phyloP scores from a whole-genome alignment of 2,797 vertebrate genomes.

The Thalassophryne amazonica region DNA sequence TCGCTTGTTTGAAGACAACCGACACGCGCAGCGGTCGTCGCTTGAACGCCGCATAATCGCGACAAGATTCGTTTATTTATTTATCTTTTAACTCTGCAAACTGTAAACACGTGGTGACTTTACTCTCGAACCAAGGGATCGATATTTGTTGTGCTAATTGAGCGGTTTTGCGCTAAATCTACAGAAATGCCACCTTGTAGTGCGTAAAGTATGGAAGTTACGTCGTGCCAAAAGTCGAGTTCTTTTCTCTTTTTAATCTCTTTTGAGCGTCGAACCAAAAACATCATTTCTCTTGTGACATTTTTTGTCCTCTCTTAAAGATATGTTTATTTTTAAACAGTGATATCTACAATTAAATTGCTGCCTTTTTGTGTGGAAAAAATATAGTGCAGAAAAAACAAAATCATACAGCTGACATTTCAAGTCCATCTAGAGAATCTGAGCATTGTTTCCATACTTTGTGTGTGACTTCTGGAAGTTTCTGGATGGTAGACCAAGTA shows the following conservation, averaged over 20 bases:
- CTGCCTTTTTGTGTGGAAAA: too few species aligned
- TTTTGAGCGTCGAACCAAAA: conserved; percentile 53
- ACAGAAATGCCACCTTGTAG: conserved; percentile 11
- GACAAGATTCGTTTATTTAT: too few species aligned
- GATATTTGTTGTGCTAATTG: background rate
- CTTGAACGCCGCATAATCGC: background rate
- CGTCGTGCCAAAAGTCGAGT: background rate
- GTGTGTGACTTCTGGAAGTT: conserved; percentile 54
- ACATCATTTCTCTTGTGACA: conserved; percentile 66
- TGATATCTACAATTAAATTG: conserved; percentile 17
- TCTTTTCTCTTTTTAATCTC: too few species aligned
- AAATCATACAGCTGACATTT: conserved; percentile 26
- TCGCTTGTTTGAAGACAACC: conserved; percentile 15
- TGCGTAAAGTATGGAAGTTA: conserved; percentile 40
- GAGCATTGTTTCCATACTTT: conserved; percentile 62
- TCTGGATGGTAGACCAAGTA: conserved; percentile 53
- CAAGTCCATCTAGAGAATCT: conserved; percentile 36
- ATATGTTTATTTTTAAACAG: conserved; percentile 33
- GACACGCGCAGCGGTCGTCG: conserved; percentile 1
- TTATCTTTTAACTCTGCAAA: too few species aligned
- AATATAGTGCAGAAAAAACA: too few species aligned
- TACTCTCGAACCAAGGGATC: conserved; percentile 61
- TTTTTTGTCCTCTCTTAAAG: conserved; percentile 23
- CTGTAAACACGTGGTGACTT: conserved; percentile 37
- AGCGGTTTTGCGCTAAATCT: conserved; percentile 4